These are phyloP conservation scores for Albula goreensis DNA, from an alignment of 2,113 vertebrate genomes.

Conservation along the genomic window DNA sequence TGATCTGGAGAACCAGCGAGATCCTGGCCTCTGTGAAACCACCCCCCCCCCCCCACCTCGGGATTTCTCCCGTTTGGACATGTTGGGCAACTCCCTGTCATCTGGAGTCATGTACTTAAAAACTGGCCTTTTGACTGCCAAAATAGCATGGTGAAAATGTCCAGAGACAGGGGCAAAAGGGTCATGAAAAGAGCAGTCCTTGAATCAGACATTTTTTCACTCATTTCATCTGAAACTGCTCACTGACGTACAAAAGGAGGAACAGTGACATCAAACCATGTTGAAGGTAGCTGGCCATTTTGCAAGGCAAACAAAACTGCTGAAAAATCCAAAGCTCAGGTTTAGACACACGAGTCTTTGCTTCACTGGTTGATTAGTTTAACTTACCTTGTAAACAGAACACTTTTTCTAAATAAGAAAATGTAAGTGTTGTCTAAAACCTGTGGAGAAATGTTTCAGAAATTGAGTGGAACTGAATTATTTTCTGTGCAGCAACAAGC, in stretches of 20 bases:
- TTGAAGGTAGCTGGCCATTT: constrained; percentile 59
- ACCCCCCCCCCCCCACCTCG: constrained; percentile 41
- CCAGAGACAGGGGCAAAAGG: constrained; percentile 55
- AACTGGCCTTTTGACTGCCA: constrained; percentile 43
- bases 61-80: constrained; percentile 54
- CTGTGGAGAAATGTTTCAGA: not conserved
- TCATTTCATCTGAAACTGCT: constrained; percentile 64
- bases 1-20: constrained; percentile 57
- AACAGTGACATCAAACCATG: constrained; percentile 59
- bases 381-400: not conserved
- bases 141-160: constrained; percentile 46
- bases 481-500: not conserved
- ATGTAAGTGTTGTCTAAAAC: not conserved
- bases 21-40: constrained; percentile 50
- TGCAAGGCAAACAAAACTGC: constrained; percentile 68
- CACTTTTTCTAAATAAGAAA: not conserved
- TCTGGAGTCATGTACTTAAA: constrained; percentile 17
- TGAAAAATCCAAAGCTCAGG: constrained; percentile 49
- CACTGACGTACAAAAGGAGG: constrained; percentile 59
- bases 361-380: not conserved
- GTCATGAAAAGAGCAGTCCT: constrained; percentile 60
- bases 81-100: constrained; percentile 43
- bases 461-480: not conserved
- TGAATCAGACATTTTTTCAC: constrained; percentile 56
- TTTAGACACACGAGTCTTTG: not conserved